phyloP scores from a whole-genome alignment of 2,888 invertebrate genomes.

The Hirudinaria manillensis region DNA sequence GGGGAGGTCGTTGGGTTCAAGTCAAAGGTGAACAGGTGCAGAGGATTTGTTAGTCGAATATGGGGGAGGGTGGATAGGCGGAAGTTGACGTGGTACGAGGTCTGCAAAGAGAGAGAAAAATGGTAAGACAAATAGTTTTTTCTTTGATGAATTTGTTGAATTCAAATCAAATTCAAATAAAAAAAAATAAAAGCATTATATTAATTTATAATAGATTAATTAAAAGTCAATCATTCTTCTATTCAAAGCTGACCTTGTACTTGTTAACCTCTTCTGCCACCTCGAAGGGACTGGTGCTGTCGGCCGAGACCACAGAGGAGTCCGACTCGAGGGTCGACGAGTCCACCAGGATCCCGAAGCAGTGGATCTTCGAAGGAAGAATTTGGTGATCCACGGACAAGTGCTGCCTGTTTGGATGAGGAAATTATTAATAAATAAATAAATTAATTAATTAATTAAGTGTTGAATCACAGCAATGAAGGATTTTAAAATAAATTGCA shows the following conservation, averaged over 20 bases:
- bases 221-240: neutral
- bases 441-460: neutral
- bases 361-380: slow-evolving; percentile 43
- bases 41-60: slow-evolving; percentile 44
- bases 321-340: slow-evolving; percentile 43
- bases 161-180: neutral
- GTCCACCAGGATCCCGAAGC: slow-evolving; percentile 46
- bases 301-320: slow-evolving; percentile 44
- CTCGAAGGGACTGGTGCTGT: slow-evolving; percentile 44
- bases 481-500: neutral
- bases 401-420: neutral
- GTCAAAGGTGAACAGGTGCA: slow-evolving; percentile 44
- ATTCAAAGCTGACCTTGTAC: slow-evolving; percentile 44
- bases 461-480: neutral
- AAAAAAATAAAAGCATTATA: neutral
- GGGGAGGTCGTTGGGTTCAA: slow-evolving; percentile 37
- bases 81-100: slow-evolving; percentile 46
- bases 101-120: slow-evolving; percentile 39
- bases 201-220: neutral
- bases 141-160: neutral
- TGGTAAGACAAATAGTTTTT: neutral
- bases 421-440: neutral
- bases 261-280: slow-evolving; percentile 48
- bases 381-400: slow-evolving; percentile 40
- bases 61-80: slow-evolving; percentile 44